Evolutionary conservation across 2,797 vertebrate species (phyloP).

Genomic region (Diglossa cyanea): DNA sequence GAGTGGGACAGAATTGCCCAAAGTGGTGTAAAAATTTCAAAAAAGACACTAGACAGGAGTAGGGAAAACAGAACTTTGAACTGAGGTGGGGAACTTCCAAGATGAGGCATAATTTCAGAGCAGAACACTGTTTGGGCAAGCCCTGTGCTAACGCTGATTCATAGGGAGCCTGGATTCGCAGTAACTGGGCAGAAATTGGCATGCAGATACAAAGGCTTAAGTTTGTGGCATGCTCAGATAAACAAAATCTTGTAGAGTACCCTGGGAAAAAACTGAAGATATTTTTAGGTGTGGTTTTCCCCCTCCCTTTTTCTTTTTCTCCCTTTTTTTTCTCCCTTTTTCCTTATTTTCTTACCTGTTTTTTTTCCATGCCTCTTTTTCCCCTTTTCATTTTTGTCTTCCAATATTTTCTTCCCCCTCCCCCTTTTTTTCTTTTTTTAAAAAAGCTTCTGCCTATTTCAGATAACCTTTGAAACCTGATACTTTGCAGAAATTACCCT

Average conservation of each 20-base stretch:
- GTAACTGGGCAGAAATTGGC: background rate
- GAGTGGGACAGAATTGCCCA: fast-evolving
- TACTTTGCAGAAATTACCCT: background rate
- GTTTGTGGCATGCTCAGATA: background rate
- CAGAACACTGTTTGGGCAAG: constrained; percentile 4
- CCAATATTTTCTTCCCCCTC: background rate
- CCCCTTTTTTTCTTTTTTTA: fast-evolving
- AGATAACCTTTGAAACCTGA: background rate
- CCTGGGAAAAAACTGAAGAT: background rate
- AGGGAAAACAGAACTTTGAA: background rate
- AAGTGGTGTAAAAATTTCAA: background rate
- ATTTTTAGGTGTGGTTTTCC: background rate
- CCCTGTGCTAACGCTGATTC: background rate
- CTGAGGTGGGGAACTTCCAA: background rate
- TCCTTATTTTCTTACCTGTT: background rate
- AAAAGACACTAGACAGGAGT: background rate
- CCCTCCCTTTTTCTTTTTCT: too few relatives aligned
- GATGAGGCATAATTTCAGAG: background rate
- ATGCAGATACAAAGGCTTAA: background rate
- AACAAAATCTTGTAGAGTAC: background rate
- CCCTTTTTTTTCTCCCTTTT: background rate
- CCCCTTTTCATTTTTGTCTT: background rate
- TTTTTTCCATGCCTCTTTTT: background rate
- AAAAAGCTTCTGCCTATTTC: background rate
- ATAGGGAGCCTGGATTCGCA: background rate